Conservation (phyloP, 2,113 vertebrate species). For the Typhlomys cinereus region DNA sequence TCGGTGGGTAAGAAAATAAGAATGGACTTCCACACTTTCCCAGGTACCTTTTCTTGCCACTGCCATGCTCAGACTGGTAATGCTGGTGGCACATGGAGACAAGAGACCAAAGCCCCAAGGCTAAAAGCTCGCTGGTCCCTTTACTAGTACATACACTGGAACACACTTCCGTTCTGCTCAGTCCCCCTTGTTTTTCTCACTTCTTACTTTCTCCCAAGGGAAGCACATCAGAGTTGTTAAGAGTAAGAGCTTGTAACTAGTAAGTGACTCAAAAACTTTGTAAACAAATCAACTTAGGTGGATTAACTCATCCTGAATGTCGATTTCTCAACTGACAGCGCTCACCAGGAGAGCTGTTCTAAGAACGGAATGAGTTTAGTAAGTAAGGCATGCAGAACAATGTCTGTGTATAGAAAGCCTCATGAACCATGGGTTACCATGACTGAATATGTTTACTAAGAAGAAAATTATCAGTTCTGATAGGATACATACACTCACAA, state of each 20-base stretch:
- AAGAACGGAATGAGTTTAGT: constrained; percentile 10
- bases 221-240: not conserved
- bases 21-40: not conserved
- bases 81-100: rapidly evolving
- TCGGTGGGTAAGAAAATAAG: not conserved
- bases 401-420: not conserved
- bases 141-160: not conserved
- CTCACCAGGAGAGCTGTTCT: not conserved
- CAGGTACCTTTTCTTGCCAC: not conserved
- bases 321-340: not conserved
- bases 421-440: not conserved
- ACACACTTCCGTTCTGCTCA: not conserved
- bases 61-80: not conserved
- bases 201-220: not conserved
- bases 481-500: no score
- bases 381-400: constrained; percentile 1
- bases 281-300: not conserved
- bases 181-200: not conserved
- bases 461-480: no score
- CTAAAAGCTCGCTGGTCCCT: not conserved
- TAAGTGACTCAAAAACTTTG: not conserved
- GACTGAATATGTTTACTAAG: not conserved
- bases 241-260: not conserved
- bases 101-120: not conserved
- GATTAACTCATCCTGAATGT: not conserved